Evolutionary conservation across 2,113 vertebrate species (phyloP).

Genomic region (Delphinus delphis): DNA sequence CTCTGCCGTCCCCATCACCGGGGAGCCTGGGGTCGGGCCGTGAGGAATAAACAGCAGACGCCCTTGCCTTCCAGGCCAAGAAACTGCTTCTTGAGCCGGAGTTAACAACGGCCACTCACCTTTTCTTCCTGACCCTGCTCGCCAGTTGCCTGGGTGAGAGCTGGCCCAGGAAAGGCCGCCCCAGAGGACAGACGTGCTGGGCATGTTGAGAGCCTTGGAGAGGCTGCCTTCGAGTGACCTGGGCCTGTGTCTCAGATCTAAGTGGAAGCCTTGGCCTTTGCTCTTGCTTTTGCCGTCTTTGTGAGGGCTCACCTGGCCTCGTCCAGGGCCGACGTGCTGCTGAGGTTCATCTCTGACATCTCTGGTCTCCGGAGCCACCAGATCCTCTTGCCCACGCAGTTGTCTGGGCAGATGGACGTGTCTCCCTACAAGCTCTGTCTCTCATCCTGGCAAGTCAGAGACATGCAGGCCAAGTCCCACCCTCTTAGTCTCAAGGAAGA

Average conservation of each 20-base stretch:
- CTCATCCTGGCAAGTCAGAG: constrained; percentile 6
- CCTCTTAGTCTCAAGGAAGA: neutral
- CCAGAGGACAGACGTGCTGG: neutral
- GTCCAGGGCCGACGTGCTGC: neutral
- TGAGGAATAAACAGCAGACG: neutral
- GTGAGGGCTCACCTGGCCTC: constrained; percentile 19
- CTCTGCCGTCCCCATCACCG: neutral
- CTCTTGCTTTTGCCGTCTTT: neutral
- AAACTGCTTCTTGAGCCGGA: neutral
- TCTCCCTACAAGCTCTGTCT: neutral
- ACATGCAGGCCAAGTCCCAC: neutral
- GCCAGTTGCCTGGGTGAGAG: neutral
- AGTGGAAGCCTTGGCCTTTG: neutral
- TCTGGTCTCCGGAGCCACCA: neutral
- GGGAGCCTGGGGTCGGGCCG: neutral
- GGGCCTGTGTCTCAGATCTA: neutral
- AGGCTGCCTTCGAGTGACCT: neutral
- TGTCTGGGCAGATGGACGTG: neutral
- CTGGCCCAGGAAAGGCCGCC: neutral
- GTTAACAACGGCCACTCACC: neutral
- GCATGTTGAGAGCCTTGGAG: neutral
- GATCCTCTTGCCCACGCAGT: neutral
- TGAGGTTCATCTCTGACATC: neutral
- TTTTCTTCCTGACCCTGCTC: constrained; percentile 19
- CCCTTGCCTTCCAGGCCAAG: neutral